Evolutionary conservation across 53 echinoderm and acorn worm genomes (phyloP).

Genomic region (Actinopyga echinites): DNA sequence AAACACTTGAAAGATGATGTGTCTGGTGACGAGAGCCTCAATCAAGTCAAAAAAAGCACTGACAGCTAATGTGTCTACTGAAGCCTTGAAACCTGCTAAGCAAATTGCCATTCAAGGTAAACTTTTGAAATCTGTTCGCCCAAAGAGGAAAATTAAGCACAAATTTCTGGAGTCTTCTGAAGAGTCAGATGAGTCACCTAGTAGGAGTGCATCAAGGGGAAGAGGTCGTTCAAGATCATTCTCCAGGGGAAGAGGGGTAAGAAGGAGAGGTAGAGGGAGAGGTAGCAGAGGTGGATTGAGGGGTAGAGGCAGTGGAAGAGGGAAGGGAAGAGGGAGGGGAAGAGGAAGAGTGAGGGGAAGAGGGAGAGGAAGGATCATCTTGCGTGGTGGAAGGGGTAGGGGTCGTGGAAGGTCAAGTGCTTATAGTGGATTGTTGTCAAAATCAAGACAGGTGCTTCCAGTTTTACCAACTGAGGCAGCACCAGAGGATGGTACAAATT

Average conservation of each 20-base stretch:
- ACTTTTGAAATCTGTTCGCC: not conserved
- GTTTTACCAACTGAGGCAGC: no score
- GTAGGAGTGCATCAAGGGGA: not conserved
- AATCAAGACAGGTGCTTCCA: no score
- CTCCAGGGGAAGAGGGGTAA: not conserved
- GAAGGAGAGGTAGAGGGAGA: conserved; percentile 15
- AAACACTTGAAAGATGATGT: no score
- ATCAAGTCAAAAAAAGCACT: no score
- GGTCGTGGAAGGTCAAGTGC: not conserved
- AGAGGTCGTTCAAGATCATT: not conserved
- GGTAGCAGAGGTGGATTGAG: not conserved
- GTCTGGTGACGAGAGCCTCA: no score
- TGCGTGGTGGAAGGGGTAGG: no score
- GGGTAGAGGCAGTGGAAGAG: not conserved
- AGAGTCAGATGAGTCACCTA: not conserved
- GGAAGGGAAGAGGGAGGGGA: not conserved
- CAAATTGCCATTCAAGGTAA: not conserved
- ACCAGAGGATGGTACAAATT: no score
- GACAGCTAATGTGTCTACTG: no score
- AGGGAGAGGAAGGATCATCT: not conserved
- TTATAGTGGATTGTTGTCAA: no score
- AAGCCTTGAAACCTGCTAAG: no score
- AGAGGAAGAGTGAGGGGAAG: not conserved
- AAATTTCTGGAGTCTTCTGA: conserved; percentile 23
- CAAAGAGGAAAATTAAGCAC: conserved; percentile 44